A percentile compares a stretch with the other conserved stretches of the same genome.
Conservation (phyloP, 2,797 vertebrate genomes). For the Parauchenoglanis ngamensis region DNA sequence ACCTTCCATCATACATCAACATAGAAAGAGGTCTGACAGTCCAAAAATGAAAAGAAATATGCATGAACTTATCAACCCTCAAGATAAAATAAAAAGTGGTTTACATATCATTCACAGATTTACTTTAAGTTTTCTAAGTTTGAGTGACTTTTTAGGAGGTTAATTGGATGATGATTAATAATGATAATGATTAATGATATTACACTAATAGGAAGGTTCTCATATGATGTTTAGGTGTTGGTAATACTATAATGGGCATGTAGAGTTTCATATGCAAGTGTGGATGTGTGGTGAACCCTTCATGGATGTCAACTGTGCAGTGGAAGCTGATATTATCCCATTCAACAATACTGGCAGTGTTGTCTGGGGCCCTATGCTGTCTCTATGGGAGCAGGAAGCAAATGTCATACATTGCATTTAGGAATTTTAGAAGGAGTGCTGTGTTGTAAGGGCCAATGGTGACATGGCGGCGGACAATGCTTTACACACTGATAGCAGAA, state of each 20-base stretch:
- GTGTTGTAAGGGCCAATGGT: background rate
- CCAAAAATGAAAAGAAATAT: background rate
- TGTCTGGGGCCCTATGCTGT: slow-evolving; percentile 13
- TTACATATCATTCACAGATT: background rate
- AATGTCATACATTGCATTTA: slow-evolving; percentile 31
- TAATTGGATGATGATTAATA: no score
- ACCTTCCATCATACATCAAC: background rate
- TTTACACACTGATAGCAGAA: slow-evolving; percentile 14
- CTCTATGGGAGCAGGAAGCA: slow-evolving; percentile 25
- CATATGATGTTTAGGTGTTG: background rate
- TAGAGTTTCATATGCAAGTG: background rate
- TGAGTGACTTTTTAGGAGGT: background rate
- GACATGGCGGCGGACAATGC: background rate
- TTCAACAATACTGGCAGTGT: slow-evolving; percentile 31
- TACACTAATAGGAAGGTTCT: background rate
- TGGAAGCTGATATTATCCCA: slow-evolving; percentile 30
- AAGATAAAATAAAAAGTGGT: background rate
- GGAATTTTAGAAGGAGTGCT: slow-evolving; percentile 10
- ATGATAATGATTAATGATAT: background rate
- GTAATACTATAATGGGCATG: background rate
- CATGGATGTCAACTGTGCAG: slow-evolving; percentile 17
- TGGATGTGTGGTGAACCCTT: background rate
- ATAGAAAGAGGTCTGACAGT: background rate
- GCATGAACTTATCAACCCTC: background rate
- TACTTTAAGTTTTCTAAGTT: background rate